A percentile compares a stretch with the other conserved stretches of the same genome.
Conservation (phyloP, 2,797 vertebrate genomes). For the Crocidura indochinensis region DNA sequence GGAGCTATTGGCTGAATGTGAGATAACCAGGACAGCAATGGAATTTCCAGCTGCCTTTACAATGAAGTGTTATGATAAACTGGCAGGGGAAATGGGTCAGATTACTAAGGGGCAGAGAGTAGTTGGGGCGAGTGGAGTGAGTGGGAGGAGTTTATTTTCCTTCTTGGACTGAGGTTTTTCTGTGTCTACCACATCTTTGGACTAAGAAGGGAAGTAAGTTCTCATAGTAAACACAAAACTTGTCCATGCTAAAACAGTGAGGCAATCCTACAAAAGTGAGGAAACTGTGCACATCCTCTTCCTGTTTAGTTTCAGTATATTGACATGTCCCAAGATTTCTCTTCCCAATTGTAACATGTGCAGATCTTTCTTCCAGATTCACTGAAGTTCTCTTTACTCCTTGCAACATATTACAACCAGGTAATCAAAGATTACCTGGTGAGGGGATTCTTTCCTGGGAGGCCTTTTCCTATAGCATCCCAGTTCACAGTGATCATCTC, state of each 20-base stretch:
- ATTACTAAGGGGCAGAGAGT: not conserved
- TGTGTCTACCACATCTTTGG: not conserved
- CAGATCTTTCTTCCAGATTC: not conserved
- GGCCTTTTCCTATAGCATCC: no score
- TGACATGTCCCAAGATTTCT: not conserved
- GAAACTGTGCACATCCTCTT: no score
- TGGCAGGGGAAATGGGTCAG: not conserved
- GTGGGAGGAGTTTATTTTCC: not conserved
- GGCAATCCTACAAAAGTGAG: not conserved
- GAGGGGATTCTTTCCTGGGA: no score
- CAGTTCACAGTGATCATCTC: no score
- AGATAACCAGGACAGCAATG: not conserved
- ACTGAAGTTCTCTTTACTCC: not conserved
- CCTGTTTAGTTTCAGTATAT: not conserved
- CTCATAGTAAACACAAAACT: not conserved
- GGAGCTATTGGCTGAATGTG: not conserved
- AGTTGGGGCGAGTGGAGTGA: not conserved
- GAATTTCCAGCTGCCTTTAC: not conserved
- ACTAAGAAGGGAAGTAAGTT: constrained; percentile 13
- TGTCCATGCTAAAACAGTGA: not conserved
- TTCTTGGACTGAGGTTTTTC: not conserved
- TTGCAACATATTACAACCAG: no score
- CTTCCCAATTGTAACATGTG: not conserved
- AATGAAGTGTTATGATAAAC: not conserved
- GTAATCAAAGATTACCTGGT: no score